Percentiles rank a stretch among this genome's conserved stretches.
Evolutionary conservation across 2,113 vertebrate species (phyloP).

Genomic region (Podilymbus podiceps): DNA sequence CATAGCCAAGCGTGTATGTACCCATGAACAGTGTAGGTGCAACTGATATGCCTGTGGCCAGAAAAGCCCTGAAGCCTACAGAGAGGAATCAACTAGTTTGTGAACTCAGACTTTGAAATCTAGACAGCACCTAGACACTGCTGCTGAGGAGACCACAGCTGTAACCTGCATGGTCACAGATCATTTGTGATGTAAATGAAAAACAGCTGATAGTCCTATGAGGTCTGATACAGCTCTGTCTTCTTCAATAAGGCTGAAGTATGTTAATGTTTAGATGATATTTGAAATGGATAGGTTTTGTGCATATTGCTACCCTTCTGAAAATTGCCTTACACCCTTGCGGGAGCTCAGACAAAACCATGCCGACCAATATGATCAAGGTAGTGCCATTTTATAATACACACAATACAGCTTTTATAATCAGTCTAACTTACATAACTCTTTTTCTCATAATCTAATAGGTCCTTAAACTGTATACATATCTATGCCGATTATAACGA

Average conservation of each 20-base stretch:
- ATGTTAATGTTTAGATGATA: not conserved
- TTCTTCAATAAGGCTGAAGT: not conserved
- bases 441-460: no score
- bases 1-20: rapidly evolving
- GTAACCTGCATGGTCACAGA: not conserved
- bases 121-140: not conserved
- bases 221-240: not conserved
- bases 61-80: not conserved
- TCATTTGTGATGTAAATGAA: not conserved
- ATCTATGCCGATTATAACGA: no score
- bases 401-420: no score
- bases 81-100: not conserved
- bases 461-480: no score
- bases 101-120: not conserved
- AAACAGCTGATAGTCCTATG: not conserved
- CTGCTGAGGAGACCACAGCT: not conserved
- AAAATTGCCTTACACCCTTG: not conserved
- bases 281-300: not conserved
- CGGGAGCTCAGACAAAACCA: no score
- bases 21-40: no score
- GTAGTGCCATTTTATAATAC: no score
- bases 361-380: no score
- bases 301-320: not conserved
- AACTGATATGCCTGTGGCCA: not conserved
- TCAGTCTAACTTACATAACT: no score